Conservation (phyloP, 2,888 invertebrate genomes). For the Scaptodrosophila latifasciaeformis region DNA sequence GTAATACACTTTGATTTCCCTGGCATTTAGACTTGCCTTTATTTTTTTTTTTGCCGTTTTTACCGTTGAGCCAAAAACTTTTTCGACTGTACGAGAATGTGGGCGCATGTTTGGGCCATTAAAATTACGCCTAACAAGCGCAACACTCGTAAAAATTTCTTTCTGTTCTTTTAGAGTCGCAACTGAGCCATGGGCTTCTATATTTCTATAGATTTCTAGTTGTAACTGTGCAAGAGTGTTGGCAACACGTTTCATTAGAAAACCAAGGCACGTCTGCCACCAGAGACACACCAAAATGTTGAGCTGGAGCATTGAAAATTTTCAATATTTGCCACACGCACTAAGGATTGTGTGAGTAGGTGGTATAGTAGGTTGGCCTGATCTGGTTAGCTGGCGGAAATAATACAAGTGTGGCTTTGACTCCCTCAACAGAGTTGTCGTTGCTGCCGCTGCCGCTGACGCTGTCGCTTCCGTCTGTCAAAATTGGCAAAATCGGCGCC, state of each 20-base stretch:
- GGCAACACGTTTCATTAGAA: constrained; percentile 59
- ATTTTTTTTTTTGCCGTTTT: too few species aligned
- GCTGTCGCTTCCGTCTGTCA: constrained; percentile 39
- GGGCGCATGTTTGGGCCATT: constrained; percentile 59
- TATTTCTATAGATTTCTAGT: too few species aligned
- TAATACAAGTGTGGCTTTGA: constrained; percentile 38
- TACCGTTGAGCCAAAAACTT: too few species aligned
- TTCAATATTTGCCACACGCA: constrained; percentile 49
- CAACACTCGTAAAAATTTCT: constrained; percentile 50
- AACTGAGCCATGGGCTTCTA: too few species aligned
- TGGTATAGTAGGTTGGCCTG: background rate
- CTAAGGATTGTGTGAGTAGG: background rate
- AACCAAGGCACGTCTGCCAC: constrained; percentile 57
- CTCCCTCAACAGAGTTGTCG: background rate
- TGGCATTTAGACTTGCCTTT: background rate
- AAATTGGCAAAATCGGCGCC: constrained; percentile 61
- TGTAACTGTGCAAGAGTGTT: constrained; percentile 9
- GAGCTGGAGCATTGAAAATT: constrained; percentile 30
- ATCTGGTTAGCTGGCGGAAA: constrained; percentile 49
- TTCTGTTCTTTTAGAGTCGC: too few species aligned
- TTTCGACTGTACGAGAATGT: background rate
- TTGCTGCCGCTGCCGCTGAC: background rate
- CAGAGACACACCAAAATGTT: background rate
- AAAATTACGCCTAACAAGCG: constrained; percentile 62
- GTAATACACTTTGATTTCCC: constrained; percentile 52